These are phyloP conservation scores for Cheilosia grossa DNA, from an alignment of 2,888 invertebrate genomes.

Conservation along the genomic window DNA sequence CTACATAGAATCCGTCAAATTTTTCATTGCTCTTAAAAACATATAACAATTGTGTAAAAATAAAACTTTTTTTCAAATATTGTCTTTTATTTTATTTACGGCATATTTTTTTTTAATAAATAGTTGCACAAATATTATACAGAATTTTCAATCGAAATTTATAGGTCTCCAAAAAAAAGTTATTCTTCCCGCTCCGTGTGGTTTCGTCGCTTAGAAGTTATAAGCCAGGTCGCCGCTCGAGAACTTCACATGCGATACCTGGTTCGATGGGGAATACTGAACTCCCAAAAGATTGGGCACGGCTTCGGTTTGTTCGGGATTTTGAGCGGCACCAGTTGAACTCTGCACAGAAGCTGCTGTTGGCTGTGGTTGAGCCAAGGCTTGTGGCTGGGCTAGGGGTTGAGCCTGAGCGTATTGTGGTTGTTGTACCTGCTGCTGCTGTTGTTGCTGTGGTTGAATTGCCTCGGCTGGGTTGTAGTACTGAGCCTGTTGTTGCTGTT, in stretches of 20 bases:
- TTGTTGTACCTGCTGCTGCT: constrained; percentile 75
- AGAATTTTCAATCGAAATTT: constrained; percentile 9
- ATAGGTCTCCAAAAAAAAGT: constrained; percentile 14
- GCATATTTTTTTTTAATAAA: constrained; percentile 53
- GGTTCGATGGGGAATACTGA: constrained; percentile 83
- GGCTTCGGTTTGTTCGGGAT: constrained; percentile 39
- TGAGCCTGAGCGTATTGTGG: constrained; percentile 70
- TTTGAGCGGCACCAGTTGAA: constrained; percentile 66
- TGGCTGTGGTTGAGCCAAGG: constrained; percentile 71
- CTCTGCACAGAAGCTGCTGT: constrained; percentile 74
- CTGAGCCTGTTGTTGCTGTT: constrained; percentile 79
- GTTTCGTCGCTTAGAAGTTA: constrained; percentile 77
- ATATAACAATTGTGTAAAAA: too few relatives aligned
- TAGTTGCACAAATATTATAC: constrained; percentile 15
- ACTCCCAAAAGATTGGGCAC: constrained; percentile 78
- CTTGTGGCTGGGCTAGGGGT: constrained; percentile 53
- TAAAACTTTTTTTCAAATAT: neutral
- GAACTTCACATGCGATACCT: constrained; percentile 84
- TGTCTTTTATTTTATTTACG: constrained; percentile 25
- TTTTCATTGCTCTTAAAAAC: too few relatives aligned
- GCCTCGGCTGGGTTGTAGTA: constrained; percentile 69
- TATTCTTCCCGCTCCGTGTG: neutral
- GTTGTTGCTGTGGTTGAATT: constrained; percentile 75
- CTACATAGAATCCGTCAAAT: too few relatives aligned
- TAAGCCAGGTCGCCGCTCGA: constrained; percentile 82